Base-by-base conservation (phyloP, 1,140 invertebrate genomes). In the Dryas iulia region DNA sequence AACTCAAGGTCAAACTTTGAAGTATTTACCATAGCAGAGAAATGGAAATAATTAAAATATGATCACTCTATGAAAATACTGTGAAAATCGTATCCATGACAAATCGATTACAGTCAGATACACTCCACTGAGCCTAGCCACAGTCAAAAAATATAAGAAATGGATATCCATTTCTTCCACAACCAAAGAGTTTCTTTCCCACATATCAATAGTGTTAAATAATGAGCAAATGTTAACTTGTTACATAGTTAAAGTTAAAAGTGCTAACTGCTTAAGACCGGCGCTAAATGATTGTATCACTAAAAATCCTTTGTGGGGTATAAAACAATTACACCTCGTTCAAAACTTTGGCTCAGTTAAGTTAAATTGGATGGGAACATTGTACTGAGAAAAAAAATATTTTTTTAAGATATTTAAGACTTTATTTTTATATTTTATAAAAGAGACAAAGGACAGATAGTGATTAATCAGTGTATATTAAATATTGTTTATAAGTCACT, bases 311-410 rank as follows among this genome's bases (percentile, higher is more conserved):
- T 47, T 47, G 39, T 47, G 21, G 39, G 39, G 18, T 69, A 47
- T 69, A 64, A 69, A 62, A 69, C 67, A 69, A 69, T 69, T 69
- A 69, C 60, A 53, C 56, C 60, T 68, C 66, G 35, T 63, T 69
- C 39, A 18, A 47, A 47, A 47, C 14, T 47, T 47, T 10, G 14
- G 7, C 39, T 47, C 1, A 18, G 39, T 47, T 21, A 18, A 18
- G 14, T 21, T 10, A 47, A 47, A 47, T 47, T 47, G 39, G 39
- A 14, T 47, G 39, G 39, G 39, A 47, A 47, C 14, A 7, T 21
- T 5, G 7, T 18, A 47, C 0, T 7, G 39, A 8, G 14, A 0
- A 21, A 47, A 2, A 8, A 47, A 2, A 8, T 10, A 39, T 39
- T 39, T 39, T 35, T 39, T 39, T 39, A 0, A 35, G 4, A n/a